phyloP scores from a whole-genome alignment of 1,140 invertebrate species.

The Drosophila micromelanica region DNA sequence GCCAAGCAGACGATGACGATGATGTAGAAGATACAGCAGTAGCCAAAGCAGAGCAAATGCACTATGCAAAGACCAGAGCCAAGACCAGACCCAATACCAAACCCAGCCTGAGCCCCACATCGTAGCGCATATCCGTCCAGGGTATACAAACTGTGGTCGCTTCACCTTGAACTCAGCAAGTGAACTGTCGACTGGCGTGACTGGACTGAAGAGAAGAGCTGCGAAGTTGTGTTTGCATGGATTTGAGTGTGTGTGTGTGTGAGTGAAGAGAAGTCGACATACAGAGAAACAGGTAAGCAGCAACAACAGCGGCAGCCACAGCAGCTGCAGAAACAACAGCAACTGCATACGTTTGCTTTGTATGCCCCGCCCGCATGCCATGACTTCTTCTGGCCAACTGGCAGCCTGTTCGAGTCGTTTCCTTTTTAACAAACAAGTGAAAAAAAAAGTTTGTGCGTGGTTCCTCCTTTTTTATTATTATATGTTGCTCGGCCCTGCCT shows the following conservation, averaged over 20 bases:
- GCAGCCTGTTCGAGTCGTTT: slow-evolving; percentile 47
- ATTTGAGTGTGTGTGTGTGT: not conserved
- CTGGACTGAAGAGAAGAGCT: slow-evolving; percentile 36
- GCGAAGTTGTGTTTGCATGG: slow-evolving; percentile 11
- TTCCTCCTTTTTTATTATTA: slow-evolving; percentile 43
- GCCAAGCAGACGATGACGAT: slow-evolving; percentile 44
- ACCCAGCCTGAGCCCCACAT: slow-evolving; percentile 1
- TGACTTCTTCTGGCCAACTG: slow-evolving; percentile 29
- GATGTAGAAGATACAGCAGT: slow-evolving; percentile 31
- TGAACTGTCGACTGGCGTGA: slow-evolving; percentile 57
- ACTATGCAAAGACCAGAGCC: slow-evolving; percentile 40
- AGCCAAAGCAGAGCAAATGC: slow-evolving; percentile 38
- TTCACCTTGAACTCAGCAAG: slow-evolving; percentile 77
- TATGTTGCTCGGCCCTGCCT: slow-evolving; percentile 25
- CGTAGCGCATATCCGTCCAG: slow-evolving; percentile 19
- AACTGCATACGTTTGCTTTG: slow-evolving; percentile 37
- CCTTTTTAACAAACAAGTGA: slow-evolving; percentile 35
- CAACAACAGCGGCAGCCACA: not conserved
- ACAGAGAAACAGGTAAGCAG: slow-evolving; percentile 41
- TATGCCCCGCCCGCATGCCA: slow-evolving; percentile 1
- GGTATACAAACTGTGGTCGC: slow-evolving; percentile 48
- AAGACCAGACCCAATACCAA: slow-evolving; percentile 3
- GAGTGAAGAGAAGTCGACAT: not conserved
- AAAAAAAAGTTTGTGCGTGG: slow-evolving; percentile 55
- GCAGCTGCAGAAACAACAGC: slow-evolving; percentile 4